A percentile compares a stretch with the other conserved stretches of the same genome.
phyloP scores from a whole-genome alignment of 2,888 invertebrate species.

The Amblyjoppa fuscipennis region DNA sequence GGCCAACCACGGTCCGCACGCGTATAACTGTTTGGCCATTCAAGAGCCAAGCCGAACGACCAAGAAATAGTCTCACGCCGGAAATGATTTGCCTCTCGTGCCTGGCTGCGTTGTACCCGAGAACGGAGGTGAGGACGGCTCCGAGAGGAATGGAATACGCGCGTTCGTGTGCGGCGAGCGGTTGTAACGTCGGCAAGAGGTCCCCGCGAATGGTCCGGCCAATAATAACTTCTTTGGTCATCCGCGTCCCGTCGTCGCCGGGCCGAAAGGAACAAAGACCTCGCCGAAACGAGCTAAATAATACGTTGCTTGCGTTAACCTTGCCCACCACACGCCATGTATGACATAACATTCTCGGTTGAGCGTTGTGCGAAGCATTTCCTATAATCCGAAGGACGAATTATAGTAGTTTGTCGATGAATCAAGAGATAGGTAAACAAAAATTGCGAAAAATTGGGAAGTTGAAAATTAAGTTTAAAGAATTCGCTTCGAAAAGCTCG shows the following conservation, averaged over 20 bases:
- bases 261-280: constrained; percentile 64
- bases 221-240: constrained; percentile 62
- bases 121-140: constrained; percentile 41
- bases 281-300: constrained; percentile 61
- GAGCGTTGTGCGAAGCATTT: neutral
- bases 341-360: neutral
- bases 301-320: constrained; percentile 39
- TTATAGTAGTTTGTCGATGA: neutral
- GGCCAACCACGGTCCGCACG: constrained; percentile 5
- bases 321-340: constrained; percentile 40
- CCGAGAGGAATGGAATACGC: constrained; percentile 23
- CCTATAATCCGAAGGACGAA: neutral
- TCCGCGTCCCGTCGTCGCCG: constrained; percentile 39
- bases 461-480: too few species aligned
- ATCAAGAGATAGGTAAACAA: too few species aligned
- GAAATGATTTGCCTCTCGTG: constrained; percentile 45
- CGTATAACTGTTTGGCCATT: constrained; percentile 63
- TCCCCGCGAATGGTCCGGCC: constrained; percentile 51
- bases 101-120: constrained; percentile 26
- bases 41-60: constrained; percentile 49
- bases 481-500: too few species aligned
- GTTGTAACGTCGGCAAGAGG: constrained; percentile 40
- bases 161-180: constrained; percentile 47
- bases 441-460: too few species aligned
- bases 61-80: constrained; percentile 61